phyloP scores from a whole-genome alignment of 2,888 invertebrate genomes.

The Trypoxylon attenuatum region DNA sequence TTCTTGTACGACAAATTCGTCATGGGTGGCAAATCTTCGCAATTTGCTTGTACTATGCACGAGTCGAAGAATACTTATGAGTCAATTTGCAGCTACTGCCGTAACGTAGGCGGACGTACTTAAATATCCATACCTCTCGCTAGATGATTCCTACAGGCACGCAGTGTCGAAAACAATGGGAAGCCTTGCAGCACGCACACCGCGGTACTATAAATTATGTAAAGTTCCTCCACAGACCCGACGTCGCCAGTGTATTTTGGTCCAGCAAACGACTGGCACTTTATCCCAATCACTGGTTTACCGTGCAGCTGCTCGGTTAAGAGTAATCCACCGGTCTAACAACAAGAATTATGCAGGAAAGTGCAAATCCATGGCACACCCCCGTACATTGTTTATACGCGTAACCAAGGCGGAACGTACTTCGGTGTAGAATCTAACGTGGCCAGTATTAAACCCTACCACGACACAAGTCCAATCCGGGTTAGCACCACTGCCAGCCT shows the following conservation, averaged over 20 bases:
- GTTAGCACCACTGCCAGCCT: constrained; percentile 77
- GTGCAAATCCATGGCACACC: background rate
- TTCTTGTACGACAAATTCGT: constrained; percentile 86
- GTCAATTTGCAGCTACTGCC: background rate
- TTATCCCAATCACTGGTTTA: constrained; percentile 85
- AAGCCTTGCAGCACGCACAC: constrained; percentile 86
- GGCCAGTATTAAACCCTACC: constrained; percentile 90
- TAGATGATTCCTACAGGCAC: constrained; percentile 86
- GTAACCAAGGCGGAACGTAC: constrained; percentile 60
- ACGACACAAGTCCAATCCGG: constrained; percentile 96
- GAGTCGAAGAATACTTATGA: too few species aligned
- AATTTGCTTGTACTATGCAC: constrained; percentile 86
- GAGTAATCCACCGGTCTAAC: constrained; percentile 84
- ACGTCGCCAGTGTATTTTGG: constrained; percentile 72
- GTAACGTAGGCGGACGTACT: background rate
- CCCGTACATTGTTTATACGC: background rate
- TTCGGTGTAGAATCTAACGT: constrained; percentile 92
- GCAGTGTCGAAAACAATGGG: constrained; percentile 86
- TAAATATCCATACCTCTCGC: constrained; percentile 82
- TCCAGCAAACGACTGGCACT: constrained; percentile 83
- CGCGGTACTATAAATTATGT: constrained; percentile 83
- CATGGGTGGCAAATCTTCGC: constrained; percentile 78
- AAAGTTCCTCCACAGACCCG: constrained; percentile 81
- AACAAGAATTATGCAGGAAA: constrained; percentile 23
- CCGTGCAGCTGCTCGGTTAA: constrained; percentile 90